These are phyloP conservation scores for Drosophila mimica DNA, from an alignment of 2,888 invertebrate species.

Conservation along the genomic window DNA sequence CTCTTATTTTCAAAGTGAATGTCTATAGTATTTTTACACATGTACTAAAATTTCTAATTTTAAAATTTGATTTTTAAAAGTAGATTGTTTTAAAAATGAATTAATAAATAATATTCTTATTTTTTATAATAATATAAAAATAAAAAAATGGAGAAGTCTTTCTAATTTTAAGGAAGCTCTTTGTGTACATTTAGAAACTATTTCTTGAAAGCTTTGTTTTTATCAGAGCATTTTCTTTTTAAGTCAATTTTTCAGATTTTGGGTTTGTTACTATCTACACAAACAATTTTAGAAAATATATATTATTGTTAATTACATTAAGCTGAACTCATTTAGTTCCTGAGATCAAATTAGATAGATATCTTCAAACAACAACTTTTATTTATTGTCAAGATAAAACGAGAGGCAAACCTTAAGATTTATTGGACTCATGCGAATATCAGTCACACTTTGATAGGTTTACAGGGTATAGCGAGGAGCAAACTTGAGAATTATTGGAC, in stretches of 20 bases:
- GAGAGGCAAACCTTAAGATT: neutral
- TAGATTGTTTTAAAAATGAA: neutral
- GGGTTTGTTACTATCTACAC: too few species aligned
- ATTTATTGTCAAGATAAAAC: neutral
- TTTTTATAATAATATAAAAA: too few species aligned
- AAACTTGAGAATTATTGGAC: neutral
- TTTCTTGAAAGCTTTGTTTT: neutral
- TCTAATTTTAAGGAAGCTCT: neutral
- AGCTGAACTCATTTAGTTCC: neutral
- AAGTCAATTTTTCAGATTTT: too few species aligned
- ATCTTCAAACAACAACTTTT: neutral
- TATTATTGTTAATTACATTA: neutral
- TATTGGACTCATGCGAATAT: neutral
- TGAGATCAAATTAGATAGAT: neutral
- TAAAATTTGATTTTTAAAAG: neutral
- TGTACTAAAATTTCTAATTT: neutral
- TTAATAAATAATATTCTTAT: too few species aligned
- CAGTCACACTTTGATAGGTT: neutral
- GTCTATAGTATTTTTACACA: neutral
- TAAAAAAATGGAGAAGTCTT: neutral
- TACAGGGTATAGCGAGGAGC: neutral
- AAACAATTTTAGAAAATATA: neutral
- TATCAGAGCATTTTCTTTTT: neutral
- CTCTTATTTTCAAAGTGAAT: rapidly evolving
- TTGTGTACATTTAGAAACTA: neutral